These are phyloP conservation scores for Ardeotis arabs DNA, from an alignment of 2,113 vertebrate species.

Conservation along the genomic window DNA sequence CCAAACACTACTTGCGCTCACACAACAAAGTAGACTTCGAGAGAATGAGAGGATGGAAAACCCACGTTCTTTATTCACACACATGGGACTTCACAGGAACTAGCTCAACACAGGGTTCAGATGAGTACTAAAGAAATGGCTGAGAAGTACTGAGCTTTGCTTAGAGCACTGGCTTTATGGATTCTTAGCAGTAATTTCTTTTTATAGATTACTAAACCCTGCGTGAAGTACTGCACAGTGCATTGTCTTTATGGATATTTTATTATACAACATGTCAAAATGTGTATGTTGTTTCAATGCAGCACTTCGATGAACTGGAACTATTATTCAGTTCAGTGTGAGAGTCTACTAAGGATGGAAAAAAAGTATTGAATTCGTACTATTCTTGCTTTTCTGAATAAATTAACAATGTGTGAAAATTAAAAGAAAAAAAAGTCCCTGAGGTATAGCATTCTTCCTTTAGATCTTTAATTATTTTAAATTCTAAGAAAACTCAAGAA, in stretches of 20 bases:
- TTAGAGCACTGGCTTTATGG: background rate
- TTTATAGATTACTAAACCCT: background rate
- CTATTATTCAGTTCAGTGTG: background rate
- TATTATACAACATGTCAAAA: background rate
- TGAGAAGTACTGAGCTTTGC: background rate
- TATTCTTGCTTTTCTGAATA: background rate
- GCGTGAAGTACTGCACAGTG: background rate
- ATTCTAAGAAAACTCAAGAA: background rate
- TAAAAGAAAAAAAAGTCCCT: background rate
- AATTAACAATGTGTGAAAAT: background rate
- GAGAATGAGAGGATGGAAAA: background rate
- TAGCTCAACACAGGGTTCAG: background rate
- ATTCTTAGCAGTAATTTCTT: background rate
- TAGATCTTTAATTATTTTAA: background rate
- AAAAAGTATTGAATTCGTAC: background rate
- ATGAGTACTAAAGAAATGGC: background rate
- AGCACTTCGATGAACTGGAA: background rate
- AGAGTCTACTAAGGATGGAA: background rate
- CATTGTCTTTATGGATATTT: background rate
- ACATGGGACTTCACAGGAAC: background rate
- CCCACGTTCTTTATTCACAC: background rate
- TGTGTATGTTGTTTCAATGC: background rate
- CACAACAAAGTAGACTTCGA: background rate
- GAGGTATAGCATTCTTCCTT: background rate
- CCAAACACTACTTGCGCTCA: background rate